Conservation (phyloP, 2,888 invertebrate species). For the Parelbella ahira region DNA sequence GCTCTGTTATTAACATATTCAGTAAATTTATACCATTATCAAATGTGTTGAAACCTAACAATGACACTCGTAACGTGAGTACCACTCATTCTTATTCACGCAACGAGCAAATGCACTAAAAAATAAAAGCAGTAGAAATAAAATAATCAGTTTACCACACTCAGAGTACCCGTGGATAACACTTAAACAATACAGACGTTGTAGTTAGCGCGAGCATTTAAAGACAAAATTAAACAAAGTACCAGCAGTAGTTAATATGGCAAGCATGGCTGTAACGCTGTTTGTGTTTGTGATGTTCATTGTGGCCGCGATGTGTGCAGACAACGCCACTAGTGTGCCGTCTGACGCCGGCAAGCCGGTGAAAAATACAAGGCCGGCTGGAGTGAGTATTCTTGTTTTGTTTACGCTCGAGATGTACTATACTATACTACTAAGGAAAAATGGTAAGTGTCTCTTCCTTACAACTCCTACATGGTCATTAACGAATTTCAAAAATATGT, state of each 20-base stretch:
- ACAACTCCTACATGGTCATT: no score
- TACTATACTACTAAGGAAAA: no score
- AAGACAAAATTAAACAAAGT: conserved; percentile 23
- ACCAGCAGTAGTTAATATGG: conserved; percentile 31
- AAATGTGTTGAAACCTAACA: no score
- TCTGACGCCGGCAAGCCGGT: conserved; percentile 13
- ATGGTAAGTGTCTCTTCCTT: no score
- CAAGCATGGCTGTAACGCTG: conserved; percentile 27
- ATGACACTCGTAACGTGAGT: no score
- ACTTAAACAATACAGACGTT: conserved; percentile 23
- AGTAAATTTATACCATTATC: no score
- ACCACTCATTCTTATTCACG: no score
- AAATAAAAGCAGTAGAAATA: no score
- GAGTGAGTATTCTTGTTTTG: conserved; percentile 33
- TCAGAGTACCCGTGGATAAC: conserved; percentile 9
- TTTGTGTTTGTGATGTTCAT: conserved; percentile 28
- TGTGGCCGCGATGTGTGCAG: conserved; percentile 26
- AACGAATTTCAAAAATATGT: no score
- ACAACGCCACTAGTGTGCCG: conserved; percentile 26
- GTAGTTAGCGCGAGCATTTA: conserved; percentile 21
- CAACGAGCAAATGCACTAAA: no score
- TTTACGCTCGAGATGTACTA: neutral
- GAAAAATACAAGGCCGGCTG: conserved; percentile 33
- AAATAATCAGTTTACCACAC: no score
- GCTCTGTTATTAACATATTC: no score